Conservation (phyloP, 2,888 invertebrate species). For the Trissolcus japonicus region DNA sequence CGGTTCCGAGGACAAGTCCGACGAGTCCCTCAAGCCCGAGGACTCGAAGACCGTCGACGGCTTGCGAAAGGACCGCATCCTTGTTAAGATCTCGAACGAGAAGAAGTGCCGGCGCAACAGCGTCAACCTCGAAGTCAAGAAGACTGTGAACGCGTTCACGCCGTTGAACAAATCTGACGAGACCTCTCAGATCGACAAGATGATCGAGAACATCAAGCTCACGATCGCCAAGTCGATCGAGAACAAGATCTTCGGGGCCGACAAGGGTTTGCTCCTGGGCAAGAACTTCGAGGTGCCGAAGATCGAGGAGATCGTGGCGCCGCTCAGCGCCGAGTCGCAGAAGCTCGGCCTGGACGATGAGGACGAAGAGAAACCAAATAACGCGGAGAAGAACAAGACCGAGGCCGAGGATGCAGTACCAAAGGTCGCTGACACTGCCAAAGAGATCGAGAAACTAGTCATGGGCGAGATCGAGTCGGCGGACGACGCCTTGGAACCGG, state of each 20-base stretch:
- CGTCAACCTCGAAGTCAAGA: constrained; percentile 71
- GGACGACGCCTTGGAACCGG: constrained; percentile 64
- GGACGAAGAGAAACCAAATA: constrained; percentile 65
- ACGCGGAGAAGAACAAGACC: constrained; percentile 63
- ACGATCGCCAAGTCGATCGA: constrained; percentile 73
- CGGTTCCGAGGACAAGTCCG: constrained; percentile 53
- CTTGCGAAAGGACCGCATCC: constrained; percentile 65
- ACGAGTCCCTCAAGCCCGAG: constrained; percentile 54
- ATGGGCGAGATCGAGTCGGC: constrained; percentile 72
- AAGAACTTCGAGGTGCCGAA: constrained; percentile 72
- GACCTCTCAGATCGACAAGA: constrained; percentile 71
- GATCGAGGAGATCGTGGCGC: constrained; percentile 71
- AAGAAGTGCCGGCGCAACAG: constrained; percentile 70
- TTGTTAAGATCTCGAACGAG: constrained; percentile 65
- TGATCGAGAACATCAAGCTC: constrained; percentile 73
- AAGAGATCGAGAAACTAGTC: constrained; percentile 76
- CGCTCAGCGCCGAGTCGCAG: constrained; percentile 69
- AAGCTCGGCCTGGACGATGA: constrained; percentile 61
- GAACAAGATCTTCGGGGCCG: constrained; percentile 68
- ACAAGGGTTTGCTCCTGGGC: constrained; percentile 65
- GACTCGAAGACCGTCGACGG: constrained; percentile 64
- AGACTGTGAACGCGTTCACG: constrained; percentile 66
- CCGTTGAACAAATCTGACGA: constrained; percentile 66
- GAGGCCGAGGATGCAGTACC: constrained; percentile 70
- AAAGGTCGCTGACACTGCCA: constrained; percentile 75